Conservation (phyloP, 92 coral and sea anemone species). For the Desmophyllum pertusum region DNA sequence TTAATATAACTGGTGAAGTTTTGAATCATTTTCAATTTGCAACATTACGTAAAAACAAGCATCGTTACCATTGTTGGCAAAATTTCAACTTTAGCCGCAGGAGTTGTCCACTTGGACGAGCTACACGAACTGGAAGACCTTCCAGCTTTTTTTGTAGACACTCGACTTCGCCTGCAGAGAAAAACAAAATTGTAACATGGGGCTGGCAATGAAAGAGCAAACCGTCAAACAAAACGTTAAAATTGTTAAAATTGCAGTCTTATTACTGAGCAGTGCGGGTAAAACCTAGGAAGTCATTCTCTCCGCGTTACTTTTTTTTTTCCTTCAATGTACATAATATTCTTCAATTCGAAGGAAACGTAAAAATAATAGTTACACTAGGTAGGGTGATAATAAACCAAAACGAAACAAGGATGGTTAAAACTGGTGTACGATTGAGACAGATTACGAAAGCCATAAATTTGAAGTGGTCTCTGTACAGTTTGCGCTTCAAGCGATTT, state of each 20-base stretch:
- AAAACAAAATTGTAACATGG: neutral
- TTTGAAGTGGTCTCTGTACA: neutral
- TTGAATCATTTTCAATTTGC: no score
- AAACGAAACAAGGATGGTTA: no score
- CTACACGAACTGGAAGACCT: conserved; percentile 17
- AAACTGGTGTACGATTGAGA: no score
- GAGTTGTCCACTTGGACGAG: conserved; percentile 6
- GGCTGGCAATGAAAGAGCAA: neutral
- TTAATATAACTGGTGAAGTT: no score
- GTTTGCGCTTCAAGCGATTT: neutral
- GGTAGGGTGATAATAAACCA: no score
- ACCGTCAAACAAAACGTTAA: neutral
- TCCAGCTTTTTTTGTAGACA: conserved; percentile 35
- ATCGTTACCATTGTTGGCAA: conserved; percentile 37
- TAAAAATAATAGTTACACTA: no score
- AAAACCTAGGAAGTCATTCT: no score
- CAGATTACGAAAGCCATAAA: neutral
- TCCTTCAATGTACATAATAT: no score
- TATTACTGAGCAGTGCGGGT: no score
- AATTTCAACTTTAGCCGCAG: conserved; percentile 9
- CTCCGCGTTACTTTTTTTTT: no score
- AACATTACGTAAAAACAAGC: neutral
- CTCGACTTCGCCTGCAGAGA: conserved; percentile 17
- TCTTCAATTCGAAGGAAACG: no score
- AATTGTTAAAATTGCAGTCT: no score